A percentile compares a stretch with the other conserved stretches of the same genome.
Evolutionary conservation across 2,888 invertebrate species (phyloP).

Genomic region (Euzophera pinguis): DNA sequence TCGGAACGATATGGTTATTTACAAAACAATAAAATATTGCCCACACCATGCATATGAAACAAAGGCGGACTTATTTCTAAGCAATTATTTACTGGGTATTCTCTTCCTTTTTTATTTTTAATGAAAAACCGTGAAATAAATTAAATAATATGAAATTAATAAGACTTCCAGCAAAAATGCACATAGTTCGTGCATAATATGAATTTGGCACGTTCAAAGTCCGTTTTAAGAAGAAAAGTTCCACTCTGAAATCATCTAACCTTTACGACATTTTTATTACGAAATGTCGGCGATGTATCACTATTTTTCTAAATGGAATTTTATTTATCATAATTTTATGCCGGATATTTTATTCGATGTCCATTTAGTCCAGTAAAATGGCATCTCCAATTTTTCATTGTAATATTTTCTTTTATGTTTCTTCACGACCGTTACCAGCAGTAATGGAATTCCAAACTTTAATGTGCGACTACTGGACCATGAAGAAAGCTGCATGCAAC

Average conservation of each 20-base stretch:
- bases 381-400: slow-evolving; percentile 7
- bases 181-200: too few species aligned
- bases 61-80: too few species aligned
- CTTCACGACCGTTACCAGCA: slow-evolving; percentile 2
- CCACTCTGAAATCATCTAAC: neutral
- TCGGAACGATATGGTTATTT: too few species aligned
- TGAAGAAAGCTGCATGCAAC: neutral
- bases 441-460: slow-evolving; percentile 11
- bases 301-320: neutral
- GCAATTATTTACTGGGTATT: too few species aligned
- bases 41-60: too few species aligned
- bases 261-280: neutral
- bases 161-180: too few species aligned
- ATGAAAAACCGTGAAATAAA: too few species aligned
- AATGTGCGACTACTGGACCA: slow-evolving; percentile 1
- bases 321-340: slow-evolving; percentile 11
- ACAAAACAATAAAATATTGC: too few species aligned
- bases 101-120: too few species aligned
- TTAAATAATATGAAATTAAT: too few species aligned
- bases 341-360: slow-evolving; percentile 9
- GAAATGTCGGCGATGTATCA: slow-evolving; percentile 6
- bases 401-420: slow-evolving; percentile 7
- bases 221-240: neutral
- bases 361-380: slow-evolving; percentile 4
- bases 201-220: too few species aligned